Conservation (phyloP, 2,113 vertebrate genomes). For the Mus spicilegus region DNA sequence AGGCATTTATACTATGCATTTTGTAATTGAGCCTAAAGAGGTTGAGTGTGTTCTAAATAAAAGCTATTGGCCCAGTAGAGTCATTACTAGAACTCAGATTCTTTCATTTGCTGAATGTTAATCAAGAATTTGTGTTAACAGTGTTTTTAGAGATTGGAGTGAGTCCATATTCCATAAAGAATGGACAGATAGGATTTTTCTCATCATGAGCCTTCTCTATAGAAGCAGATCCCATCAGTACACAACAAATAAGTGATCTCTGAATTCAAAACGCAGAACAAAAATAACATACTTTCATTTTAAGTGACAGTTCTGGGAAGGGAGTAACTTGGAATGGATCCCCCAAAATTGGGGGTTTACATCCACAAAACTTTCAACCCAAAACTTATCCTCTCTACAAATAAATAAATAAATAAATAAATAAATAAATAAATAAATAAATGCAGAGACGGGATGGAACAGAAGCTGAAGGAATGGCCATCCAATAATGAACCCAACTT, state of each 20-base stretch:
- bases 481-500: not conserved
- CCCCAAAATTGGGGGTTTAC: too few relatives aligned
- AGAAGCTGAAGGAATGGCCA: not conserved
- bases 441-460: not conserved
- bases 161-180: not conserved
- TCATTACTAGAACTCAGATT: not conserved
- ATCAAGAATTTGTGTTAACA: not conserved
- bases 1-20: not conserved
- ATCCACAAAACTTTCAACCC: not conserved
- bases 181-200: not conserved
- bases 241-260: not conserved
- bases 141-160: not conserved
- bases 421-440: not conserved
- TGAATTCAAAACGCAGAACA: conserved; percentile 4
- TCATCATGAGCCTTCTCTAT: not conserved
- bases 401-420: not conserved
- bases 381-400: not conserved
- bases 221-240: not conserved
- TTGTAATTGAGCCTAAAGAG: not conserved
- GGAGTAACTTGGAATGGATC: not conserved
- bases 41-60: not conserved
- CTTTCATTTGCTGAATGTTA: not conserved
- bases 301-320: not conserved
- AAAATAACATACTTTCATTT: not conserved
- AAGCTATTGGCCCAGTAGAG: not conserved